Base-by-base conservation (phyloP, 1,140 invertebrate genomes). In the Macrotrachela quadricornifera region DNA sequence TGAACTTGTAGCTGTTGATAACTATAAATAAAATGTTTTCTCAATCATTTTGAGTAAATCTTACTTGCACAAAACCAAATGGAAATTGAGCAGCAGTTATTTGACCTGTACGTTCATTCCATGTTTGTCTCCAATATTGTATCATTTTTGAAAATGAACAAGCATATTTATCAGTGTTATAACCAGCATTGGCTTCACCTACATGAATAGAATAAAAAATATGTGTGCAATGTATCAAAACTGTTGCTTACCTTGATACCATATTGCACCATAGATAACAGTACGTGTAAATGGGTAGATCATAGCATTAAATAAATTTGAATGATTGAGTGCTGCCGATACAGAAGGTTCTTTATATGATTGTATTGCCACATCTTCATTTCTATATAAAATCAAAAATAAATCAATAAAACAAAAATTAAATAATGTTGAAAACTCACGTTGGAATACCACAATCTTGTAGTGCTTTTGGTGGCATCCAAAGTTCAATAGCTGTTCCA, bases 31-130 rank as follows among this genome's bases (percentile, higher is more conserved):
- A 8, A 30, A 30, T 30, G 3, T 4, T 4, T 30, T 8, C 21
- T 2, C 2, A 30, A 30, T 30, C 2, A 8, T 30, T 30, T 4
- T 30, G 8, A 30, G 8, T 30, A 30, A 8, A 30, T 18, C 42
- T 49, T 39, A 65, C 61, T 60, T 67, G 65, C 11, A 67, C 65
- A 59, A 67, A 64, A 21, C 65, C 65, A 58, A 67, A 67, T 10
- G 64, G 65, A 56, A 64, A 67, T 10, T 21, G 43, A 14, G 14
- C 14, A 44, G 57, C 51, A 10, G 64, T 63, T 46, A 61, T 53
- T 16, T 54, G 43, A 39, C 36, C 17, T 3, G 63, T 57, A 1
- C 21, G 37, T 11, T 46, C 12, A 18, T 54, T 53, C 30, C 61
- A 66, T n/a, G 58, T 59, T 39, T 41, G 0, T 47, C 65, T 57